Base-by-base conservation (phyloP, 1,140 invertebrate species). In the Drosophila pseudoobscura region DNA sequence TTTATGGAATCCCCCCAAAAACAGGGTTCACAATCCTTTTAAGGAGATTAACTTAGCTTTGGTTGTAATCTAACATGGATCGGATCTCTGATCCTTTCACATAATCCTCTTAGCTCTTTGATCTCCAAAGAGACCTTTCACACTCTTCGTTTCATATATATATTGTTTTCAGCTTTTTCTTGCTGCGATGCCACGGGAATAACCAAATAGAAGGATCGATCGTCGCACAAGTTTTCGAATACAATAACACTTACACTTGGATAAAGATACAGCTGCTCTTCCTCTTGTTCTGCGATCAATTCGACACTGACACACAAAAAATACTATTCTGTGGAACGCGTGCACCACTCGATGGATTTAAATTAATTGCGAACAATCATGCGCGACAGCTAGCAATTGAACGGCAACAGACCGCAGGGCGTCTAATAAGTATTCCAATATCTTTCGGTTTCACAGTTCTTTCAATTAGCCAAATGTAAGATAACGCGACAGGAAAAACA, bases 291-390 rank as follows among this genome's bases (percentile, higher is more conserved):
- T 24, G 24, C 60, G 65, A 35, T 69, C 44, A 51, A 69, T 69
- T 53, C 77, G 74, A 65, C 74, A 70, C 64, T 77, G 74, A 77
- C 74, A 76, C 74, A 76, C 31, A 62, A 76, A 69, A 53, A 9
- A 31, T 8, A 26, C 17, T 39, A 13, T 39, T 39, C 11, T 39
- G 35, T 39, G 11, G 51, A 68, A 56, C 20, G 50, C 47, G 47
- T 41, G 44, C 31, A 31, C 49, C 64, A 49, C 64, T 31, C 24
- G 49, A 24, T 57, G 35, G 65, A 69, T 69, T 56, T 26, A 41
- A 69, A 69, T 69, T 69, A 69, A 69, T 69, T 69, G 64, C 52
- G 50, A 64, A 69, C 63, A 43, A 50, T 53, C 63, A 69, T 39
- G 35, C 66, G 66, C 66, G 64, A 39, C 51, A 45, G 6, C 60